These are phyloP conservation scores for Neodontobutis hainanensis DNA, from an alignment of 2,113 vertebrate genomes.

Conservation along the genomic window DNA sequence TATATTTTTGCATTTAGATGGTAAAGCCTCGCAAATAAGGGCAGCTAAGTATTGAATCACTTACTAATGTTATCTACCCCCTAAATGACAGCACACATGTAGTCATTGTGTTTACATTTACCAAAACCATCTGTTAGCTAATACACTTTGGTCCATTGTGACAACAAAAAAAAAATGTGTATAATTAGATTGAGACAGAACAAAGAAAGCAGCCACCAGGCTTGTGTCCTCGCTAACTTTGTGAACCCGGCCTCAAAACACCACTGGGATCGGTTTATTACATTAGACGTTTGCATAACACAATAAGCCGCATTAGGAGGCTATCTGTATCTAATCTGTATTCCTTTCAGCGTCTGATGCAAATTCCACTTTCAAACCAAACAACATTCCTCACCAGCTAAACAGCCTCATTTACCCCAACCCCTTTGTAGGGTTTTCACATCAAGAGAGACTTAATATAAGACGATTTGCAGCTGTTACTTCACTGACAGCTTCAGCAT, in stretches of 20 bases:
- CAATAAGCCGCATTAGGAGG: conserved; percentile 30
- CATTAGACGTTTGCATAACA: conserved; percentile 18
- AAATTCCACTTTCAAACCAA: conserved; percentile 45
- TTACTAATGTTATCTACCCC: too few species aligned
- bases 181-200: background rate
- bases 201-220: conserved; percentile 30
- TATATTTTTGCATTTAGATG: too few species aligned
- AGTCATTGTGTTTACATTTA: background rate
- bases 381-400: conserved; percentile 57
- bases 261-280: conserved; percentile 7
- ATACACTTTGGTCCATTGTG: background rate
- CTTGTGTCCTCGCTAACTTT: conserved; percentile 38
- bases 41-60: too few species aligned
- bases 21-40: too few species aligned
- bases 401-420: conserved; percentile 43
- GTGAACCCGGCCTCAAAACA: conserved; percentile 27
- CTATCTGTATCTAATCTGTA: conserved; percentile 23
- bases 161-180: background rate
- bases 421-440: conserved; percentile 62
- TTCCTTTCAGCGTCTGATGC: conserved; percentile 28
- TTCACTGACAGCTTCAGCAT: conserved; percentile 43
- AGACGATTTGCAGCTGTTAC: conserved; percentile 67
- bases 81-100: too few species aligned
- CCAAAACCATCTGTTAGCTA: background rate
- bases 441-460: conserved; percentile 67